These are phyloP conservation scores for Phymastichus coffea DNA, from an alignment of 1,140 invertebrate species.

Conservation along the genomic window DNA sequence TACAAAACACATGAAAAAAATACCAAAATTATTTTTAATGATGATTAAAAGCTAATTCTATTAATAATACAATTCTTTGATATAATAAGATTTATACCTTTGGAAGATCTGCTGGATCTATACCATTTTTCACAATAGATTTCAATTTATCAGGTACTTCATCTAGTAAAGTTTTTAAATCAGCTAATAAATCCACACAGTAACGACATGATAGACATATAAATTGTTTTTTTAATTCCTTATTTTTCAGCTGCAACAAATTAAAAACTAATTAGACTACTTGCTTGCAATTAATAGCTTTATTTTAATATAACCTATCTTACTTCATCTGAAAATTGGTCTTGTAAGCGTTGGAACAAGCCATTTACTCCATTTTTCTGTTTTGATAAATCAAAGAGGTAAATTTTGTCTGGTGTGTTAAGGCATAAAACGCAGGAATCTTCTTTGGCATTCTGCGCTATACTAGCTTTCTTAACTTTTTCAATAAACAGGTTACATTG, in stretches of 20 bases:
- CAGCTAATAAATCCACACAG: conserved; percentile 46
- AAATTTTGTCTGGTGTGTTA: conserved; percentile 32
- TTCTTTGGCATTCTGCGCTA: conserved; percentile 1
- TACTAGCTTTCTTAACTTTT: conserved; percentile 37
- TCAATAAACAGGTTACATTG: conserved; percentile 49
- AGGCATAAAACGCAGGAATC: conserved; percentile 40
- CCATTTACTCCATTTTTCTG: conserved; percentile 33
- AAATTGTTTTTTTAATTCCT: conserved; percentile 14
- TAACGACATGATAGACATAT: conserved; percentile 51
- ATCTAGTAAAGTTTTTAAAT: conserved; percentile 42
- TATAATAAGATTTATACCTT: conserved; percentile 42
- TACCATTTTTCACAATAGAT: conserved; percentile 29
- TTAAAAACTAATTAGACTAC: conserved; percentile 18
- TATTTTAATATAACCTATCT: conserved; percentile 33
- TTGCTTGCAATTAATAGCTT: too few species aligned
- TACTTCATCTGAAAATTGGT: conserved; percentile 43
- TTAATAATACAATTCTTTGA: background rate
- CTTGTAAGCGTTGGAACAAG: conserved; percentile 37
- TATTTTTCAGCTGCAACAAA: conserved; percentile 35
- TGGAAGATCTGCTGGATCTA: conserved; percentile 33
- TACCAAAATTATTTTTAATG: background rate
- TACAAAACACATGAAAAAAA: conserved; percentile 23
- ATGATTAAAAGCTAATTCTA: background rate
- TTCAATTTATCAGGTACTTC: conserved; percentile 34
- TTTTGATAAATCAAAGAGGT: conserved; percentile 42